phyloP scores from a whole-genome alignment of 2,113 vertebrate species.

The Crotalus horridus region DNA sequence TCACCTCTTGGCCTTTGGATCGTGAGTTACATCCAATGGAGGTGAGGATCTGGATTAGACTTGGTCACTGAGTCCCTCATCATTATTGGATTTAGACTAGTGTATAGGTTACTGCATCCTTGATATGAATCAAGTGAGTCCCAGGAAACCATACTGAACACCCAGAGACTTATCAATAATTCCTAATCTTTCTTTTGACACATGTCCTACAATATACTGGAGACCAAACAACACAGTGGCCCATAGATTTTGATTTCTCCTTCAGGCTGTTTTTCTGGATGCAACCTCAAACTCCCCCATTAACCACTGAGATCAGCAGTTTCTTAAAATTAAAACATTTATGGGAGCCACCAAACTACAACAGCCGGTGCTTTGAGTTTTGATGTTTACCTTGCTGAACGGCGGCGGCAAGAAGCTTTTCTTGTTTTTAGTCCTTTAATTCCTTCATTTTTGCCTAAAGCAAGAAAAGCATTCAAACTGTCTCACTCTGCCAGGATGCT shows the following conservation, averaged over 20 bases:
- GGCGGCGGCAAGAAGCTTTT: constrained; percentile 56
- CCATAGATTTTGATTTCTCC: constrained; percentile 18
- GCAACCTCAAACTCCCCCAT: constrained; percentile 34
- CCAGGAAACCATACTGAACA: neutral
- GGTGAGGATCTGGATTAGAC: neutral
- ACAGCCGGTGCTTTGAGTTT: constrained; percentile 54
- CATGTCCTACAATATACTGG: neutral
- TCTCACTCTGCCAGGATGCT: constrained; percentile 43
- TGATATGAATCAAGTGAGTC: neutral
- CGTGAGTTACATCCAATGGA: neutral
- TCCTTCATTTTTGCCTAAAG: constrained; percentile 65
- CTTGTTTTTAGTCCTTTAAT: constrained; percentile 63
- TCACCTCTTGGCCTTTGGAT: neutral
- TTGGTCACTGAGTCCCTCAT: neutral
- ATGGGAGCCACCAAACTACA: constrained; percentile 52
- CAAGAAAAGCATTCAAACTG: constrained; percentile 63
- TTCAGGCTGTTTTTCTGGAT: constrained; percentile 43
- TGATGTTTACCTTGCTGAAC: constrained; percentile 63
- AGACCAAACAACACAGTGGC: constrained; percentile 35
- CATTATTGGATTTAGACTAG: neutral
- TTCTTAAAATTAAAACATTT: constrained; percentile 51
- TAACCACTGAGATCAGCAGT: constrained; percentile 44
- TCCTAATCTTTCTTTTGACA: neutral
- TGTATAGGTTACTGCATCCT: neutral
- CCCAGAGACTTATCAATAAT: no score